These are phyloP conservation scores for Enoplosus armatus DNA, from an alignment of 2,797 vertebrate genomes.

Conservation along the genomic window DNA sequence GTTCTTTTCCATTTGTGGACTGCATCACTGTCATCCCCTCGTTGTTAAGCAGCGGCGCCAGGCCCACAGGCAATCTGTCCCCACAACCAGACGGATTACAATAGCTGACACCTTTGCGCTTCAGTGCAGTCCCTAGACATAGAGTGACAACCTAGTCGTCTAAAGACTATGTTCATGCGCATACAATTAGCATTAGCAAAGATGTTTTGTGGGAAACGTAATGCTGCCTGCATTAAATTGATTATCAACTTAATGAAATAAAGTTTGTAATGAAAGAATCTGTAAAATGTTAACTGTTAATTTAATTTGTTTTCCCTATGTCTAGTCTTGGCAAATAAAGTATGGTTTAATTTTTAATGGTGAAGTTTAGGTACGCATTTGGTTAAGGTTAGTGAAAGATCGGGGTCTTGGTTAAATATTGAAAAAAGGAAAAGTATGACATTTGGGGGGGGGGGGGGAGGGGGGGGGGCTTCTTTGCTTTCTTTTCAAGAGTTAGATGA, in stretches of 20 bases:
- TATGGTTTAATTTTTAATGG: neutral
- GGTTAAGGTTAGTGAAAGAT: neutral
- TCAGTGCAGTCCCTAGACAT: neutral
- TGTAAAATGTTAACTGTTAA: neutral
- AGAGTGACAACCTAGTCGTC: slow-evolving; percentile 14
- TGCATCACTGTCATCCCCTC: slow-evolving; percentile 48
- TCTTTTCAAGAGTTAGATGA: neutral
- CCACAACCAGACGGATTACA: slow-evolving; percentile 29
- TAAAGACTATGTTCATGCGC: neutral
- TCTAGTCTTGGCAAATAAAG: neutral
- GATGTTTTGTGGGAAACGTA: neutral
- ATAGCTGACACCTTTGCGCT: slow-evolving; percentile 31
- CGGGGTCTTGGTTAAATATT: neutral
- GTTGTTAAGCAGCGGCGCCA: slow-evolving; percentile 42
- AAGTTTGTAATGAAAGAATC: neutral
- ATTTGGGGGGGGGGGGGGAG: too few relatives aligned
- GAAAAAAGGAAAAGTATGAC: neutral
- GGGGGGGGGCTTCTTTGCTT: neutral
- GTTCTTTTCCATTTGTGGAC: slow-evolving; percentile 48
- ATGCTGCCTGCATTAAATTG: neutral
- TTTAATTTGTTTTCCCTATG: neutral
- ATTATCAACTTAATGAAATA: neutral
- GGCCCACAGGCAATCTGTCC: slow-evolving; percentile 44
- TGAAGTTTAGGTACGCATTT: neutral
- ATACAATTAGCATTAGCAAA: slow-evolving; percentile 15